Conservation (phyloP, 2,797 vertebrate genomes). For the Lacerta agilis region DNA sequence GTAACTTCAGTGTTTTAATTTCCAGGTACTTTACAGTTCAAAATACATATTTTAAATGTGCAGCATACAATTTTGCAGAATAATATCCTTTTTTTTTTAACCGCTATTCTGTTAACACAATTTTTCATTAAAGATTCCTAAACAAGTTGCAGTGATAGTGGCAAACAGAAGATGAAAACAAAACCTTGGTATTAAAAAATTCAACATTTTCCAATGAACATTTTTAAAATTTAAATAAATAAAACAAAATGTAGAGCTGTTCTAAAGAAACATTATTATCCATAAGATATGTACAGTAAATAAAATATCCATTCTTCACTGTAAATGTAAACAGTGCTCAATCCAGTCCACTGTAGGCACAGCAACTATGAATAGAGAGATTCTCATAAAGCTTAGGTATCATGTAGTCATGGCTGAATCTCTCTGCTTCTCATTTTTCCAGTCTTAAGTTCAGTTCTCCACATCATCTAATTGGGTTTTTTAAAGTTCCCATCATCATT, state of each 20-base stretch:
- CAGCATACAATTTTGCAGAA: constrained; percentile 61
- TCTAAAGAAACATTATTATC: background rate
- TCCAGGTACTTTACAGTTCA: constrained; percentile 54
- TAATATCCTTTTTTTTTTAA: constrained; percentile 43
- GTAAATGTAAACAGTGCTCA: constrained; percentile 13
- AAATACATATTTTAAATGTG: constrained; percentile 65
- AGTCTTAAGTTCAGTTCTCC: too few relatives aligned
- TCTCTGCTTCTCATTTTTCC: too few relatives aligned
- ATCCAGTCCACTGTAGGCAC: background rate
- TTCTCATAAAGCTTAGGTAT: background rate
- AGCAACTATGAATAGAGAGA: background rate
- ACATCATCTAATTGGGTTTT: too few relatives aligned
- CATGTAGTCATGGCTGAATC: too few relatives aligned
- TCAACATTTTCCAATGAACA: constrained; percentile 15
- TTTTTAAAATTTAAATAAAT: background rate
- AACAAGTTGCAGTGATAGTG: constrained; percentile 29
- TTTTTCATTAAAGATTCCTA: constrained; percentile 43
- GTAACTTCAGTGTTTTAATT: constrained; percentile 54
- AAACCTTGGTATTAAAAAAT: background rate
- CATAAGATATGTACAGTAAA: constrained; percentile 2
- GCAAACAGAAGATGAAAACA: constrained; percentile 20
- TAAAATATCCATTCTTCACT: constrained; percentile 43
- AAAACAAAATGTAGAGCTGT: background rate
- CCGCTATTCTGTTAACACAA: constrained; percentile 53
- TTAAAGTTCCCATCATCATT: too few relatives aligned